phyloP scores from a whole-genome alignment of 2,113 vertebrate species.

The Poeciliopsis retropinna region DNA sequence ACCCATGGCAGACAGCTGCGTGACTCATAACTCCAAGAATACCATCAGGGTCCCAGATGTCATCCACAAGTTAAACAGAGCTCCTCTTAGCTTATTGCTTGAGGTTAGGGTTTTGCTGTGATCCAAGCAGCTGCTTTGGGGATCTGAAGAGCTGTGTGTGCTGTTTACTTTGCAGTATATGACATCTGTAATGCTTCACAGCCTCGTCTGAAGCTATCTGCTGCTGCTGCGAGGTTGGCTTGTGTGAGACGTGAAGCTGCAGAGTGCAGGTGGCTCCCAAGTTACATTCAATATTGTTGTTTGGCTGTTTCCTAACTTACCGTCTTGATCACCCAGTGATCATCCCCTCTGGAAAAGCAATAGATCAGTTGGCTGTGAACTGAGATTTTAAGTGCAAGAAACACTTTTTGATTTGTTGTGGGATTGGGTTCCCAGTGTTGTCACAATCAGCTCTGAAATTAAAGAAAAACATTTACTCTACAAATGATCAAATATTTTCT shows the following conservation, averaged over 20 bases:
- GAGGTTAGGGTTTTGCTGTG: not conserved
- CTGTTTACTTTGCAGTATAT: not conserved
- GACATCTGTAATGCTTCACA: not conserved
- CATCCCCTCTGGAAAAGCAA: not conserved
- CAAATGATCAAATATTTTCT: not conserved
- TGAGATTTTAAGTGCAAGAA: not conserved
- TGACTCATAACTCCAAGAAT: constrained; percentile 34
- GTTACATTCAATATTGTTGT: not conserved
- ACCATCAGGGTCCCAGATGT: constrained; percentile 15
- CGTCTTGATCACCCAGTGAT: not conserved
- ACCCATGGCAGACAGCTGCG: constrained; percentile 12
- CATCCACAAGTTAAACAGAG: not conserved
- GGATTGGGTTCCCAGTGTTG: not conserved
- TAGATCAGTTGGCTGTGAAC: not conserved
- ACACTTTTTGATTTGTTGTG: not conserved
- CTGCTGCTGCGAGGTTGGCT: not conserved
- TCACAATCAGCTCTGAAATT: too few species aligned
- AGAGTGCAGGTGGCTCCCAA: not conserved
- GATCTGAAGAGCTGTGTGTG: not conserved
- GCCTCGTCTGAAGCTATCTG: not conserved
- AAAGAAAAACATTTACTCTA: too few species aligned
- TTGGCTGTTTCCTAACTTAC: not conserved
- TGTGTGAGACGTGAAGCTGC: not conserved
- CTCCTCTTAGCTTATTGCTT: not conserved
- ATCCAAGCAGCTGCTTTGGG: not conserved